phyloP scores from a whole-genome alignment of 2,888 invertebrate species.

The Aphidius colemani region DNA sequence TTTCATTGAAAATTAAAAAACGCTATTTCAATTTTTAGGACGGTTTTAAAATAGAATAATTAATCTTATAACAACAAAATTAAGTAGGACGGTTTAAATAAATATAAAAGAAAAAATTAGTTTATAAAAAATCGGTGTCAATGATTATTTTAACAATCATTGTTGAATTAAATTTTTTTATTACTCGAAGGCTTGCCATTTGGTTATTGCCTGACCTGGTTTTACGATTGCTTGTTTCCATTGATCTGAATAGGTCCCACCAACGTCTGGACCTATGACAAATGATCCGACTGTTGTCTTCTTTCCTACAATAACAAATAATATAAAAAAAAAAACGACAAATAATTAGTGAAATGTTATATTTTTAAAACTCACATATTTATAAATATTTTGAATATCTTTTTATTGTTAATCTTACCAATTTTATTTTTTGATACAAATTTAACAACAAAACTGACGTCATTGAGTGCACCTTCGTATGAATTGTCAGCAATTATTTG shows the following conservation, averaged over 20 bases:
- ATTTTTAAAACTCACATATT: not conserved
- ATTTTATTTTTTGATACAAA: slow-evolving; percentile 71
- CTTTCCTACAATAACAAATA: slow-evolving; percentile 59
- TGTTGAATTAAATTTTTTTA: slow-evolving; percentile 22
- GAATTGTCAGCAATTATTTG: slow-evolving; percentile 67
- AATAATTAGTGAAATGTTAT: not conserved
- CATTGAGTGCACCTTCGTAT: slow-evolving; percentile 67
- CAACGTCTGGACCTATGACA: slow-evolving; percentile 67
- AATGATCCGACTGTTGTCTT: slow-evolving; percentile 72
- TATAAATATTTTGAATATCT: not conserved
- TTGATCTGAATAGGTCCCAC: slow-evolving; percentile 63
- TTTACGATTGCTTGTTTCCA: slow-evolving; percentile 66
- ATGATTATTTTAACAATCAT: slow-evolving; percentile 26
- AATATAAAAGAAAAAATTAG: not conserved
- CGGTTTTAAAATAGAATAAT: slow-evolving; percentile 7
- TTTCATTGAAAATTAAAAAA: too few relatives aligned
- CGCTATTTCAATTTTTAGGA: not conserved
- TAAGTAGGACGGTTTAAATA: slow-evolving; percentile 2
- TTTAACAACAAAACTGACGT: slow-evolving; percentile 70
- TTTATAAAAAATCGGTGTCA: slow-evolving; percentile 24
- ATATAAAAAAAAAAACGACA: not conserved
- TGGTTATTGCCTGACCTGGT: slow-evolving; percentile 53
- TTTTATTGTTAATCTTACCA: slow-evolving; percentile 51
- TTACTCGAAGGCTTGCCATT: slow-evolving; percentile 56
- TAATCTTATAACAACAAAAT: slow-evolving; percentile 10